phyloP scores from a whole-genome alignment of 2,797 vertebrate genomes.

The Petrocephalus sullivani region DNA sequence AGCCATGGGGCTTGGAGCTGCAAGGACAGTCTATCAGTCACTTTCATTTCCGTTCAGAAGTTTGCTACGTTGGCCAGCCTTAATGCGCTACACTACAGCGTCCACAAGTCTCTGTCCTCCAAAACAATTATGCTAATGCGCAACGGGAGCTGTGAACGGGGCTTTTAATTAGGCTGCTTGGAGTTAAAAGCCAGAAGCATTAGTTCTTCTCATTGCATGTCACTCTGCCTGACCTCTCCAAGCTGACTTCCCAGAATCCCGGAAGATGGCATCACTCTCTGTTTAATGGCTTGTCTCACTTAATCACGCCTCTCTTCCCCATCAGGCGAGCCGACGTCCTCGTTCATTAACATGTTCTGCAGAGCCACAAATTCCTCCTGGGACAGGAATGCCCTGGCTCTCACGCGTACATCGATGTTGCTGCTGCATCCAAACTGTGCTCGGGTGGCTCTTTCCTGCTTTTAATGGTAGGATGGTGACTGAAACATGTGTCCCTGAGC shows the following conservation, averaged over 20 bases:
- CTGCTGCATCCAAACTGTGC: neutral
- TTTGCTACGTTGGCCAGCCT: neutral
- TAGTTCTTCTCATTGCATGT: conserved; percentile 52
- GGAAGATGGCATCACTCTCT: neutral
- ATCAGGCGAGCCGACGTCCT: neutral
- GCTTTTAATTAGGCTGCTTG: conserved; percentile 47
- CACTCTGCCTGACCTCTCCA: conserved; percentile 49
- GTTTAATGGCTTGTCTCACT: conserved; percentile 2
- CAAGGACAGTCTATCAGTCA: conserved; percentile 5
- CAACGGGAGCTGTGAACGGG: conserved; percentile 59
- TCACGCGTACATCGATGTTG: neutral
- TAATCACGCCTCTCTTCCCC: conserved; percentile 11
- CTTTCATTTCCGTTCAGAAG: neutral
- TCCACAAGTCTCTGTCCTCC: conserved; percentile 46
- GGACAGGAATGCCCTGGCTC: neutral
- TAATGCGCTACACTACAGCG: conserved; percentile 25
- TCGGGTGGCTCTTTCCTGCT: neutral
- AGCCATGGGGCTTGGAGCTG: neutral
- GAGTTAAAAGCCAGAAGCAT: conserved; percentile 3
- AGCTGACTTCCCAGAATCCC: neutral
- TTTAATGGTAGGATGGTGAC: neutral
- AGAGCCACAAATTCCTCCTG: neutral
- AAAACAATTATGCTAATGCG: conserved; percentile 68
- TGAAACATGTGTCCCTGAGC: neutral
- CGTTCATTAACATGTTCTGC: conserved; percentile 11